Percentiles rank a stretch among this genome's conserved stretches.
These are phyloP conservation scores for Ferrisia virgata DNA, from an alignment of 2,888 invertebrate species.

Conservation along the genomic window DNA sequence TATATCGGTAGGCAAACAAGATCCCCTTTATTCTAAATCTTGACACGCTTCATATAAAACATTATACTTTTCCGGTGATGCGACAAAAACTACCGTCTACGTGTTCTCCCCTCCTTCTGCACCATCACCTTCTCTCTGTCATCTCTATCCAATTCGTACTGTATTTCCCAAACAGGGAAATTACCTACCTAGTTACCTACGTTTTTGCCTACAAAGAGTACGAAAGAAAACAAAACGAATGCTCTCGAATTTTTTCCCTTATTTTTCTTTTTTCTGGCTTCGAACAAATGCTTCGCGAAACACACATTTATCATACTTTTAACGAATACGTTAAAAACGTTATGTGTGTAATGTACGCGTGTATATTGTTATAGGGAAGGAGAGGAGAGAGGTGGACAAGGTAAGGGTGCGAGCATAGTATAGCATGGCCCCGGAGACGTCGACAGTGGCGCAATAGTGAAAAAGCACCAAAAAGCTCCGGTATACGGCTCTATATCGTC, in stretches of 20 bases:
- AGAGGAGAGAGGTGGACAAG: no score
- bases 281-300: constrained; percentile 1
- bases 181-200: no score
- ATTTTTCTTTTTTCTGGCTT: constrained; percentile 14
- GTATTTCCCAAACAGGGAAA: no score
- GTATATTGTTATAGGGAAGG: no score
- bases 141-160: no score
- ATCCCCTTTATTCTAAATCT: background rate
- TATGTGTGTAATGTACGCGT: background rate
- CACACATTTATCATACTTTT: constrained; percentile 37
- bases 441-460: background rate
- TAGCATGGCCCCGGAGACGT: background rate
- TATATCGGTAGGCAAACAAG: background rate
- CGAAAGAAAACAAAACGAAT: background rate
- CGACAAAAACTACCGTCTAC: background rate
- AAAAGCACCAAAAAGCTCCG: constrained; percentile 13
- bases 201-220: background rate
- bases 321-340: constrained; percentile 33
- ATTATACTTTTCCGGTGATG: background rate
- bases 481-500: no score
- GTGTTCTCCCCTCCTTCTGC: background rate
- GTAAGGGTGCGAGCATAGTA: no score
- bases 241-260: background rate
- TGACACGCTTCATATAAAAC: background rate
- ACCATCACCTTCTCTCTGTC: no score